Evolutionary conservation across 2,113 vertebrate species (phyloP).

Genomic region (Dasyornis broadbenti): DNA sequence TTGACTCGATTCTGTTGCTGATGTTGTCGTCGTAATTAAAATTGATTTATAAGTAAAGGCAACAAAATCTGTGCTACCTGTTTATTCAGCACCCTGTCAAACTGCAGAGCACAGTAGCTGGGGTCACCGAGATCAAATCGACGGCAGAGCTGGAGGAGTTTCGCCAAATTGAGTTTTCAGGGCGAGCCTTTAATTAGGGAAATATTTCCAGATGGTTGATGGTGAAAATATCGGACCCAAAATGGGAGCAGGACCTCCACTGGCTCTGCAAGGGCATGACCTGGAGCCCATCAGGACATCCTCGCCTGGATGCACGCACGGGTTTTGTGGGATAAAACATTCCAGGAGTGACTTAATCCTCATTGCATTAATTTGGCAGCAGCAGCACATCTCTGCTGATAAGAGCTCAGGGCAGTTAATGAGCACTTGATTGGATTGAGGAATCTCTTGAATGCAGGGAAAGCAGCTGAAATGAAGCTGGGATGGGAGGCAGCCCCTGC

Average conservation of each 20-base stretch:
- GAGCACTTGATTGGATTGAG: background rate
- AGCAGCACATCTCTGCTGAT: background rate
- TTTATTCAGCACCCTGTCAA: background rate
- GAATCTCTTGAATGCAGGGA: background rate
- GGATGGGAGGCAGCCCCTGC: background rate
- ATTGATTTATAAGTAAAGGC: slow-evolving; percentile 60
- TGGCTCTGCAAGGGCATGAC: background rate
- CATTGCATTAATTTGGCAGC: background rate
- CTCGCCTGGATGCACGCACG: fast-evolving
- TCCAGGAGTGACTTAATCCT: background rate
- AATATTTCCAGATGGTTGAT: background rate
- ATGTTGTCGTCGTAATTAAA: slow-evolving; percentile 62
- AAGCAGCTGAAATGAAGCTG: background rate
- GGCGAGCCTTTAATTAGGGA: background rate
- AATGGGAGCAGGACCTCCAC: background rate
- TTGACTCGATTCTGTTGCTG: slow-evolving; percentile 31
- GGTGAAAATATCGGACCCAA: background rate
- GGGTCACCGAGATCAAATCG: background rate
- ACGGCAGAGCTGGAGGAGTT: background rate
- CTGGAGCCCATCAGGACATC: background rate
- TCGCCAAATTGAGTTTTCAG: background rate
- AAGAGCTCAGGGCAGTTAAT: background rate
- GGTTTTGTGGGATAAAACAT: background rate
- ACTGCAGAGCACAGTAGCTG: background rate
- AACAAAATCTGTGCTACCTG: slow-evolving; percentile 14